These are phyloP conservation scores for Aphelenchoides fujianensis DNA, from an alignment of 1,140 invertebrate genomes.

Conservation along the genomic window DNA sequence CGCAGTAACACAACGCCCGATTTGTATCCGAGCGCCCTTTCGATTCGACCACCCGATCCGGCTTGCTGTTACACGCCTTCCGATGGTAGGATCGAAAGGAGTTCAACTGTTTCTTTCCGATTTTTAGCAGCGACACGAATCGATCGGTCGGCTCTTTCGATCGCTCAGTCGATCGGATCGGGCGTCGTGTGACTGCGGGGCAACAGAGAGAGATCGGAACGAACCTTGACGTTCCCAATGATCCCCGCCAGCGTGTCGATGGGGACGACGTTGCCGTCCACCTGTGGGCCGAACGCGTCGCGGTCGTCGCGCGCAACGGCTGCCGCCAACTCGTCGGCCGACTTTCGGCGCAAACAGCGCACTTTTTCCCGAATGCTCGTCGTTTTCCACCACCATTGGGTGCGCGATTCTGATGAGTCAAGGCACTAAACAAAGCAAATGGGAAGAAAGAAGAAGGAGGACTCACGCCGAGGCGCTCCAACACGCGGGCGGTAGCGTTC, in stretches of 20 bases:
- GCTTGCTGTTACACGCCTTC: too few species aligned
- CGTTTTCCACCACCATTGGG: background rate
- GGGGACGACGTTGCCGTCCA: background rate
- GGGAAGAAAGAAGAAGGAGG: background rate
- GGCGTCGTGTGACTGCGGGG: too few species aligned
- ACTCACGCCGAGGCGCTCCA: background rate
- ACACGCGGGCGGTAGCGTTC: background rate
- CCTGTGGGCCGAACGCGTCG: background rate
- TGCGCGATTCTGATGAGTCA: background rate
- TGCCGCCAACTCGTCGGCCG: background rate
- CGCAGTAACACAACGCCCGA: too few species aligned
- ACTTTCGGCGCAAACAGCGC: background rate
- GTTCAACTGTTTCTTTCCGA: too few species aligned
- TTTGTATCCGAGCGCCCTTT: too few species aligned
- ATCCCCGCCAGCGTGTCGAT: background rate
- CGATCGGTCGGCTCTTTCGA: too few species aligned
- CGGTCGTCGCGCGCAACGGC: background rate
- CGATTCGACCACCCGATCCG: too few species aligned
- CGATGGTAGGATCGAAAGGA: too few species aligned
- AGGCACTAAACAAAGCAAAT: conserved; percentile 7
- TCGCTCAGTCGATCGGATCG: too few species aligned
- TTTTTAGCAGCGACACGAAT: too few species aligned
- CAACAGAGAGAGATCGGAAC: too few species aligned
- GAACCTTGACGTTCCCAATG: background rate
- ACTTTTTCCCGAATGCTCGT: background rate